These are phyloP conservation scores for Harlomillsia oculata DNA, from an alignment of 1,140 invertebrate genomes.

Conservation along the genomic window DNA sequence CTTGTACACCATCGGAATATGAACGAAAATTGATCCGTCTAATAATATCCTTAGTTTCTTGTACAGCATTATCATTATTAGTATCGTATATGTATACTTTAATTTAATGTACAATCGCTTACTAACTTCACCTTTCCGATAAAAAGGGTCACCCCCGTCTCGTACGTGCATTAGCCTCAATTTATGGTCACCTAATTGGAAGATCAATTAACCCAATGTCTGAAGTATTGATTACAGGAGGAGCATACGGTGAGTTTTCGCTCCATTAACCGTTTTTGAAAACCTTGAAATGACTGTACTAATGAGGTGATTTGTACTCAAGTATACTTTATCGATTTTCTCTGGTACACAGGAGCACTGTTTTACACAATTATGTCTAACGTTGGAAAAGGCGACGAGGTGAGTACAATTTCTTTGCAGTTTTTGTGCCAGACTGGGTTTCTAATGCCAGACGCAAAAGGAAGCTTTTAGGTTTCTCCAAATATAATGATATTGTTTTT, in stretches of 20 bases:
- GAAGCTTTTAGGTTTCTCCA: too few relatives aligned
- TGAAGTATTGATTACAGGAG: conserved; percentile 78
- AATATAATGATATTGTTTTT: too few relatives aligned
- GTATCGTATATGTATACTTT: too few relatives aligned
- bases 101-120: not conserved
- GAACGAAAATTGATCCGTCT: too few relatives aligned
- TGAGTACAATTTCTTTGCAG: conserved; percentile 1
- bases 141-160: conserved; percentile 89
- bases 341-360: conserved; percentile 47
- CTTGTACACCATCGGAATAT: too few relatives aligned
- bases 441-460: too few relatives aligned
- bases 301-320: too few relatives aligned
- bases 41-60: too few relatives aligned
- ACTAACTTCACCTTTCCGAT: too few relatives aligned
- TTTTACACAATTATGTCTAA: conserved; percentile 28
- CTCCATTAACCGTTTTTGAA: conserved; percentile 2
- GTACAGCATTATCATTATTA: too few relatives aligned
- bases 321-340: too few relatives aligned
- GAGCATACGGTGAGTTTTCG: conserved; percentile 84
- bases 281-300: not conserved
- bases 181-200: conserved; percentile 71
- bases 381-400: conserved; percentile 24
- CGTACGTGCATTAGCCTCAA: conserved; percentile 67
- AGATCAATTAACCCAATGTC: conserved; percentile 64
- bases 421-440: too few relatives aligned